Evolutionary conservation across 2,888 invertebrate genomes (phyloP).

Genomic region (Zaprionus lineosus): DNA sequence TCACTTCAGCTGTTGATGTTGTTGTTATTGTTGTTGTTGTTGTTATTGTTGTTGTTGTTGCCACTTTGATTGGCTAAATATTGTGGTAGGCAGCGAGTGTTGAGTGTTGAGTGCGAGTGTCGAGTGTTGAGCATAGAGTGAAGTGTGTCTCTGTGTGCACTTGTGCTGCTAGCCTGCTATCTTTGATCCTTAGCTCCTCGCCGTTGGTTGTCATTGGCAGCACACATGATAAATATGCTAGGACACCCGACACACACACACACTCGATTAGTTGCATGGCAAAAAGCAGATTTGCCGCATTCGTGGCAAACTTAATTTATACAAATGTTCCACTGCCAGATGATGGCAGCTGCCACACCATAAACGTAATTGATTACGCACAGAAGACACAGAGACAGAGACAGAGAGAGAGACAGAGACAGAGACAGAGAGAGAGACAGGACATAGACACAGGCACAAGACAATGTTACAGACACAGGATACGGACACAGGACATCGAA

Average conservation of each 20-base stretch:
- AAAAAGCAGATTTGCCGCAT: slow-evolving; percentile 19
- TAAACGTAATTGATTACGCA: slow-evolving; percentile 76
- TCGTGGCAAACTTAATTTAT: slow-evolving; percentile 65
- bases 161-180: no score
- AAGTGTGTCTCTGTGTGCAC: no score
- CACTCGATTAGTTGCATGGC: slow-evolving; percentile 39
- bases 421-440: no score
- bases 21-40: slow-evolving; percentile 1
- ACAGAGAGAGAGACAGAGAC: no score
- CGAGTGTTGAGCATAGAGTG: background rate
- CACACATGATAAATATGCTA: slow-evolving; percentile 53
- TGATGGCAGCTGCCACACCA: slow-evolving; percentile 66
- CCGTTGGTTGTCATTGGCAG: slow-evolving; percentile 50
- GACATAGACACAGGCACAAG: no score
- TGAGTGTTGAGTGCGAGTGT: slow-evolving; percentile 13
- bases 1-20: background rate
- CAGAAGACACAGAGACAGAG: slow-evolving; percentile 27
- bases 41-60: slow-evolving; percentile 11
- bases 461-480: no score
- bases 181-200: no score
- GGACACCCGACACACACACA: slow-evolving; percentile 23
- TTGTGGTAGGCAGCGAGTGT: slow-evolving; percentile 38
- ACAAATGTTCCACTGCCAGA: slow-evolving; percentile 68
- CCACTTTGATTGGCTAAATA: slow-evolving; percentile 49
- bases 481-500: no score